Base-by-base conservation (phyloP, 2,888 invertebrate species). In the Pristionchus mayeri region DNA sequence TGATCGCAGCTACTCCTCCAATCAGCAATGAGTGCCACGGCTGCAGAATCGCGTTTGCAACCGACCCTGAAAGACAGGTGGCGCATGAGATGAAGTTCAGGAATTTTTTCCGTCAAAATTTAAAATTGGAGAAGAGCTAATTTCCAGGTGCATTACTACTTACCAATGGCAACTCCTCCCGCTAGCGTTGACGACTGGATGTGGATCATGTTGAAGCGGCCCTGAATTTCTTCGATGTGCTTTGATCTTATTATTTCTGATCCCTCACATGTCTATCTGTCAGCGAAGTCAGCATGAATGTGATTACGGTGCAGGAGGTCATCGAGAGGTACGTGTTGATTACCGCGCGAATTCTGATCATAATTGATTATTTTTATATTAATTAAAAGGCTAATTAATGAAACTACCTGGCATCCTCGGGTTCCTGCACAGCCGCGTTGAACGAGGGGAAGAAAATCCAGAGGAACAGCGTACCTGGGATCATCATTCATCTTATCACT, bases 371-470 rank as follows among this genome's bases (percentile, higher is more conserved):
- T 13, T 63, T 57, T n/a, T n/a, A n/a, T 11, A 57, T 44, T 13
- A 9, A 44, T 44, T 40, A n/a, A n/a, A n/a, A n/a, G n/a, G n/a
- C 3, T 18, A 13, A 6, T 16, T 24, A 52, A 21, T 6, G 18
- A 34, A 37, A 37, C 21, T 50, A 81, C 95, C 95, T 0, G 95
- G 95, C 1, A 94, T 76, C 84, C 24, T 84, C 87, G 34, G 90
- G 90, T 63, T 90, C 88, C 78, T 88, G 88, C 44, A 96, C 94
- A 7, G 93, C 93, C 0, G 95, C 97, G 94, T 98, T 98, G 94
- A 98, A 98, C 86, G 97, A 97, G 0, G 98, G 98, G 97, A 98
- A 98, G 94, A 96, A 98, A 85, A 98, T 94, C 97, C 97, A 98
- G 63, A 98, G 94, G 93, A 98, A 98, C 80, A 98, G 94, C 0